Base-by-base conservation (phyloP, 2,113 vertebrate species). In the Gorsachius goisagi region DNA sequence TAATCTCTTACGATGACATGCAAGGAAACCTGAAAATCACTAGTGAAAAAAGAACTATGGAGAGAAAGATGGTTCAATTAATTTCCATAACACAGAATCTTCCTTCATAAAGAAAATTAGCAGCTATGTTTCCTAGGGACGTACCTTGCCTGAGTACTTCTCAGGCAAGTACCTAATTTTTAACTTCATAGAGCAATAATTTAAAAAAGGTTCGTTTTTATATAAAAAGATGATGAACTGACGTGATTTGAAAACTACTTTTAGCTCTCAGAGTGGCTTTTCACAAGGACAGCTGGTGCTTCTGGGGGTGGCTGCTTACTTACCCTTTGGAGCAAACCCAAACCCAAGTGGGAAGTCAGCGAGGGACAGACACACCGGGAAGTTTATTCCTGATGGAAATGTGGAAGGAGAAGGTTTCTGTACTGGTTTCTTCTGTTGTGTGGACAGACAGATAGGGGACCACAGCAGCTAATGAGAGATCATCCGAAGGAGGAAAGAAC, bases 301-400 rank as follows among this genome's bases (percentile, higher is more conserved):
- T 87, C 73, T 87, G 77, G 83, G 37, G 95, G 56, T 1, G 0
- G 45, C 33, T 95, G 52, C 69, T 63, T 89, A 11, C 49, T 84
- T 89, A 66, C 47, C 68, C 60, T 80, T 81, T 50, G 59, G 60
- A 68, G 89, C 60, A 96, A 93, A 94, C 59, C n/a, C 75, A 91
- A 73, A 88, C 33, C 41, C 45, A 59, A 85, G 39, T 21, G 24
- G 47, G 66, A 90, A 88, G 89, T 88, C 41, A 80, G 73, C 75
- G 64, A 88, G 72, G 72, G 86, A 80, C 50, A 92, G 52, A 49
- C 85, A 69, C 53, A 49, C 15, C 26, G 77, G 63, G 50, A 88
- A 93, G 71, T 45, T 73, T 90, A 74, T 76, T 93, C 71, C 58
- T 88, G 81, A 76, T 35, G 63, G 85, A 78, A 88, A 76, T 50